phyloP scores from a whole-genome alignment of 1,140 invertebrate species.

The Bombus huntii region DNA sequence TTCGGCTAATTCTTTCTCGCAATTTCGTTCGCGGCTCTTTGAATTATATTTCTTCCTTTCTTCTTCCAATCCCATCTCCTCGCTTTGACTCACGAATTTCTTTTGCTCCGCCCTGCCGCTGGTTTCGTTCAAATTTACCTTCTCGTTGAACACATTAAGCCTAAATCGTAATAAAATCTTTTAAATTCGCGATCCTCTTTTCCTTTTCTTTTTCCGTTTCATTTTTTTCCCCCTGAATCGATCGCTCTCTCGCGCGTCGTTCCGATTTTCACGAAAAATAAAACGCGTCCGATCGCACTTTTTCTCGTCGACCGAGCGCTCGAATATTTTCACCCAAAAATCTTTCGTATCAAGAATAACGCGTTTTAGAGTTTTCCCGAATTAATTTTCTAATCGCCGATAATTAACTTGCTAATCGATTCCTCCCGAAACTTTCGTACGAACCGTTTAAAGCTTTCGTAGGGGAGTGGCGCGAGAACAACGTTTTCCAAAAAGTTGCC shows the following conservation, averaged over 20 bases:
- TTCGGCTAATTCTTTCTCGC: slow-evolving; percentile 51
- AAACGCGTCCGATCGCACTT: slow-evolving; percentile 24
- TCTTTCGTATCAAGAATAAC: slow-evolving; percentile 82
- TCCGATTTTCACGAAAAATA: slow-evolving; percentile 58
- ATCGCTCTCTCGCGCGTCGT: slow-evolving; percentile 24
- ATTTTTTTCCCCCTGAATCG: slow-evolving; percentile 1
- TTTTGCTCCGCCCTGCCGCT: slow-evolving; percentile 38
- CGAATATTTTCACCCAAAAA: slow-evolving; percentile 76
- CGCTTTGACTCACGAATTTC: slow-evolving; percentile 50
- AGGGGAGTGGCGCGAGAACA: slow-evolving; percentile 49
- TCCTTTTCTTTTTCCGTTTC: background rate
- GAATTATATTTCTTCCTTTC: slow-evolving; percentile 59
- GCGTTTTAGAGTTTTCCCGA: slow-evolving; percentile 68
- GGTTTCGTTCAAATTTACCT: slow-evolving; percentile 62
- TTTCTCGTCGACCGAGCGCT: background rate
- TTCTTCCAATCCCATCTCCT: slow-evolving; percentile 40
- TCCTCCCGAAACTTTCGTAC: slow-evolving; percentile 7
- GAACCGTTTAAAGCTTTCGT: slow-evolving; percentile 41
- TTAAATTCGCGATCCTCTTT: slow-evolving; percentile 62
- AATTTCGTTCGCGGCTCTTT: slow-evolving; percentile 64
- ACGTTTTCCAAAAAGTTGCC: slow-evolving; percentile 54
- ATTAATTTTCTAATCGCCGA: slow-evolving; percentile 58
- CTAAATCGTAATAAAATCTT: slow-evolving; percentile 71
- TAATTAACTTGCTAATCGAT: slow-evolving; percentile 37
- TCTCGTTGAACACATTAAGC: slow-evolving; percentile 75